Base-by-base conservation (phyloP, 2,888 invertebrate genomes). In the Subacronicta megacephala region DNA sequence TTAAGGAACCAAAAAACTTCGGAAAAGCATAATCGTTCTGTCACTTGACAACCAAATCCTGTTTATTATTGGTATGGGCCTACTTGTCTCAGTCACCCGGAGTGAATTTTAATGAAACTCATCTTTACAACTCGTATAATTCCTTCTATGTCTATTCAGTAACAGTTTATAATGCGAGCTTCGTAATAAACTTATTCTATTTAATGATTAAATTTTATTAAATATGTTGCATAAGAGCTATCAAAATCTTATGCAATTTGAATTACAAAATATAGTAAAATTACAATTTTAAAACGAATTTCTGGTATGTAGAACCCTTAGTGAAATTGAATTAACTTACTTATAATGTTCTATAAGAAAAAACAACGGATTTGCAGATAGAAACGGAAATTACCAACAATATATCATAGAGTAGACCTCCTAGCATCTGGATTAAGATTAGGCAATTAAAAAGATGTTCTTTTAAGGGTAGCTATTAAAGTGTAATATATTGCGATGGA, bases 381-480 rank as follows among this genome's bases (percentile, higher is more conserved):
- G 35, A 58, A 62, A 46, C 54, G 54, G 40, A 51, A 35, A 66
- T 49, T 36, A 66, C 18, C 29, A 70, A 44, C 53, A 55, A 68
- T 77, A 59, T 57, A 70, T 66, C 64, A 72, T 51, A 63, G 40
- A 64, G 62, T 41, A 78, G 88, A 90, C 89, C 88, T 86, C 89
- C 90, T 87, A 87, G 83, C 70, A 82, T 78, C 72, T 67, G 73
- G 82, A 81, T 87, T 86, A 85, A 85, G 84, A 89, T 92, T 88
- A 86, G 87, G 84, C 82, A 88, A 92, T 92, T 92, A 92, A 90
- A 89, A 82, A 81, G 80, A 83, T 75, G 85, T 82, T 89, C 89
- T 84, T 90, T 90, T 90, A 91, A 90, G 89, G 91, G 87, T 80
- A 75, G 82, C 85, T 85, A 89, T 90, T 91, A 90, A 89, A 85